phyloP scores from a whole-genome alignment of 92 coral and sea anemone species.

The Pocillopora meandrina region DNA sequence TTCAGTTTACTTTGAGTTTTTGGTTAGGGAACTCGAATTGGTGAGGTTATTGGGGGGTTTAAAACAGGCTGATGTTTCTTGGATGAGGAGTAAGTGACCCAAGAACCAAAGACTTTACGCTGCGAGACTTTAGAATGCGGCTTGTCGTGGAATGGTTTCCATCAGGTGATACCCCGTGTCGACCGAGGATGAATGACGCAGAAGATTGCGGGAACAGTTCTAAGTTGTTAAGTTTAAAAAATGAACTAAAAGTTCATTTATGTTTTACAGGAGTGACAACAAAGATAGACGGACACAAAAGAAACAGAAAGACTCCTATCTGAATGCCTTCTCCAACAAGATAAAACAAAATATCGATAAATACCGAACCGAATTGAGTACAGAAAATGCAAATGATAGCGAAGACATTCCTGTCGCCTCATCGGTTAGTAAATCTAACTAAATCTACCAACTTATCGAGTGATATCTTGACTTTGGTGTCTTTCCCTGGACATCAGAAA shows the following conservation, averaged over 20 bases:
- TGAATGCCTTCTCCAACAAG: slow-evolving; percentile 78
- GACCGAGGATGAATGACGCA: background rate
- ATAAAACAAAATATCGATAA: slow-evolving; percentile 75
- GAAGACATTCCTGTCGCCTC: slow-evolving; percentile 31
- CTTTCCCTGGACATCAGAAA: background rate
- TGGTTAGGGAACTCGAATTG: no score
- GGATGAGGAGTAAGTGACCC: no score
- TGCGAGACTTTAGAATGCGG: background rate
- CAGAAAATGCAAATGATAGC: slow-evolving; percentile 39
- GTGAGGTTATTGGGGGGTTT: no score
- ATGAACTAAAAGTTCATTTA: background rate
- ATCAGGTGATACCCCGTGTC: background rate
- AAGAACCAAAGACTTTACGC: background rate
- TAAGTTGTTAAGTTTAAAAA: background rate
- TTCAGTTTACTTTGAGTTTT: no score
- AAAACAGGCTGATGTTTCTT: no score
- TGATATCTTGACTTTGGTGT: background rate
- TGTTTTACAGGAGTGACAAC: slow-evolving; percentile 34
- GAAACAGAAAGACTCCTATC: slow-evolving; percentile 76
- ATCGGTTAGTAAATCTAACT: slow-evolving; percentile 20
- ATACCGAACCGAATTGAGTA: slow-evolving; percentile 61
- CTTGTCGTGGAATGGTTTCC: background rate
- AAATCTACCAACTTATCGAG: background rate
- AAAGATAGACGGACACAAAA: slow-evolving; percentile 69
- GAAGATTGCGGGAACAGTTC: background rate